Percentiles rank a stretch among this genome's conserved stretches.
Conservation (phyloP, 2,888 invertebrate species). For the Acanthacorydalis orientalis region DNA sequence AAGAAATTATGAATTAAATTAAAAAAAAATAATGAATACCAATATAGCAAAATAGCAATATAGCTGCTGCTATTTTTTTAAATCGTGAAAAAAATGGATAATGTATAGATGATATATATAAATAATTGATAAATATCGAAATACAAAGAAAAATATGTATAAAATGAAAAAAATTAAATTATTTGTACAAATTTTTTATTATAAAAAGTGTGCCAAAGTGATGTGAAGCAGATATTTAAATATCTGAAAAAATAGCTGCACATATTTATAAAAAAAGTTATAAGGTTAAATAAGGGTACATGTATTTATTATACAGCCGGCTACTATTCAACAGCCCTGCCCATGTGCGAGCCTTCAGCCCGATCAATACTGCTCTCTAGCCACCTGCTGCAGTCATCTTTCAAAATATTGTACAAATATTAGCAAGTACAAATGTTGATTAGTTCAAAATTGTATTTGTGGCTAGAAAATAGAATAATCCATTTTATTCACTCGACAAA, state of each 20-base stretch:
- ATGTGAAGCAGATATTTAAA: constrained; percentile 23
- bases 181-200: constrained; percentile 29
- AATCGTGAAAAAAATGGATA: constrained; percentile 31
- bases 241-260: constrained; percentile 26
- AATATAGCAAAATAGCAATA: constrained; percentile 19
- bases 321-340: background rate
- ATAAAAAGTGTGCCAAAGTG: constrained; percentile 29
- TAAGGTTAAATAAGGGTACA: constrained; percentile 21
- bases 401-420: constrained; percentile 15
- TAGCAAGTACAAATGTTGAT: constrained; percentile 16
- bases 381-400: constrained; percentile 13
- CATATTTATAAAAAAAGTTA: constrained; percentile 21
- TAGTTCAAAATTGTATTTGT: constrained; percentile 15
- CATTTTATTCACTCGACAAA: constrained; percentile 5
- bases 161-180: constrained; percentile 24
- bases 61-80: constrained; percentile 23
- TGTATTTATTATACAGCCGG: constrained; percentile 21
- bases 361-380: no score
- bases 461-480: constrained; percentile 3
- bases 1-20: constrained; percentile 15
- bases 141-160: constrained; percentile 19
- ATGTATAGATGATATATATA: constrained; percentile 25
- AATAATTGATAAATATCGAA: constrained; percentile 18
- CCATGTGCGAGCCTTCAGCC: constrained; percentile 1
- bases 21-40: constrained; percentile 15